Evolutionary conservation across 2,888 invertebrate genomes (phyloP).

Genomic region (Campoplex nolae): DNA sequence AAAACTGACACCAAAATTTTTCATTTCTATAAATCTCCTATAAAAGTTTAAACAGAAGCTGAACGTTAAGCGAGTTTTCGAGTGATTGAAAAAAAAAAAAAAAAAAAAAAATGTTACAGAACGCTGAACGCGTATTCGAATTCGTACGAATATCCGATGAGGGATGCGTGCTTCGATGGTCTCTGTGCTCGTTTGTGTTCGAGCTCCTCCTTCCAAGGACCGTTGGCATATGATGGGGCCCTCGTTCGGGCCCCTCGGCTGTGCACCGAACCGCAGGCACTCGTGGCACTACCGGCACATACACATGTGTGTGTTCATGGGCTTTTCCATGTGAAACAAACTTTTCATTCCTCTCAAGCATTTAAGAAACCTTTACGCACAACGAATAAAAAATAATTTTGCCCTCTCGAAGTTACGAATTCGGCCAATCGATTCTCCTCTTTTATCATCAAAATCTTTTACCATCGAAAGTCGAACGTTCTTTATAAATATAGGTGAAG

Average conservation of each 20-base stretch:
- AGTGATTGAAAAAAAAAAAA: no score
- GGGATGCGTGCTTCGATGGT: slow-evolving; percentile 33
- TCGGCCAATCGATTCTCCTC: neutral
- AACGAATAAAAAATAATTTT: neutral
- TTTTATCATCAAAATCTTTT: no score
- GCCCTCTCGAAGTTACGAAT: neutral
- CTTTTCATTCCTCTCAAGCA: neutral
- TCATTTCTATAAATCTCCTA: neutral
- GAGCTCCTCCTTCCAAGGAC: slow-evolving; percentile 48
- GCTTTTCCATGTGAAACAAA: neutral
- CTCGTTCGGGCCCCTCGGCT: slow-evolving; percentile 36
- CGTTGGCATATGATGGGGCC: slow-evolving; percentile 51
- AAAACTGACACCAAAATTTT: neutral
- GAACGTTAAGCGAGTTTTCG: neutral
- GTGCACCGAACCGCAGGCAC: slow-evolving; percentile 58
- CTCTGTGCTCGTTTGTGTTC: slow-evolving; percentile 44
- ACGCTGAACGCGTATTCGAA: slow-evolving; percentile 13
- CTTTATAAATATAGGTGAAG: no score
- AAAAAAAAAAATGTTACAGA: neutral
- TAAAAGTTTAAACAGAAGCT: neutral
- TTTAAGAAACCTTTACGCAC: neutral
- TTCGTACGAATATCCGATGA: slow-evolving; percentile 28
- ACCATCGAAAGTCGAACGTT: no score
- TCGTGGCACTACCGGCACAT: slow-evolving; percentile 42
- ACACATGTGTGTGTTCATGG: slow-evolving; percentile 28